Conservation (phyloP, 2,113 vertebrate genomes). For the Chrysochloris asiatica region DNA sequence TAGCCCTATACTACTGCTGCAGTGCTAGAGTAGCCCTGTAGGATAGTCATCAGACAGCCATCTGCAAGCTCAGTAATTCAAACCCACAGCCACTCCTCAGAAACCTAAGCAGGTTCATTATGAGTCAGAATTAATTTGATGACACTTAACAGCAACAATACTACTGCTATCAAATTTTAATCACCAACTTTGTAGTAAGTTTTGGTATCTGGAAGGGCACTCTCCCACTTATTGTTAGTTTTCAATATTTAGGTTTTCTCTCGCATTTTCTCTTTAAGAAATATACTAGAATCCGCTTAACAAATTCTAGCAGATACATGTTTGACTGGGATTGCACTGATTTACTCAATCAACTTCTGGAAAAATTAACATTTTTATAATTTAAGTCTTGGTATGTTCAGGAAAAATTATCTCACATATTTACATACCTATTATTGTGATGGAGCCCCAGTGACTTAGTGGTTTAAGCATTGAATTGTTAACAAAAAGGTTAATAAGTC, state of each 20-base stretch:
- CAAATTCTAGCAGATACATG: conserved; percentile 34
- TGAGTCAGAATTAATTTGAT: no score
- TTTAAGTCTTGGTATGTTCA: conserved; percentile 24
- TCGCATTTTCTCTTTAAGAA: background rate
- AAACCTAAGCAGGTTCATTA: no score
- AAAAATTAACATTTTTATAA: conserved; percentile 24
- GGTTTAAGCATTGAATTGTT: no score
- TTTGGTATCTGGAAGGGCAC: background rate
- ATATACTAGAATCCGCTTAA: conserved; percentile 37
- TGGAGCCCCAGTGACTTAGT: no score
- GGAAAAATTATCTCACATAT: background rate
- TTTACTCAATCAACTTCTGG: conserved; percentile 38
- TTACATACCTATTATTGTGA: conserved; percentile 3
- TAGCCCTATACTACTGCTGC: no score
- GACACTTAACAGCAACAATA: no score
- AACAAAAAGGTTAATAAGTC: no score
- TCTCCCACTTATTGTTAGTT: background rate
- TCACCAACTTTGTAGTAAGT: background rate
- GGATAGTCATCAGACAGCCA: no score
- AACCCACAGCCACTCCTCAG: no score
- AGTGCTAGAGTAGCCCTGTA: no score
- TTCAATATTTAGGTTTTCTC: conserved; percentile 2
- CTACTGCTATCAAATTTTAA: background rate
- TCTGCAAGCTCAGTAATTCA: no score
- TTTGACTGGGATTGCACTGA: conserved; percentile 25